phyloP scores from a whole-genome alignment of 2,888 invertebrate species.

The Taenaris catops region DNA sequence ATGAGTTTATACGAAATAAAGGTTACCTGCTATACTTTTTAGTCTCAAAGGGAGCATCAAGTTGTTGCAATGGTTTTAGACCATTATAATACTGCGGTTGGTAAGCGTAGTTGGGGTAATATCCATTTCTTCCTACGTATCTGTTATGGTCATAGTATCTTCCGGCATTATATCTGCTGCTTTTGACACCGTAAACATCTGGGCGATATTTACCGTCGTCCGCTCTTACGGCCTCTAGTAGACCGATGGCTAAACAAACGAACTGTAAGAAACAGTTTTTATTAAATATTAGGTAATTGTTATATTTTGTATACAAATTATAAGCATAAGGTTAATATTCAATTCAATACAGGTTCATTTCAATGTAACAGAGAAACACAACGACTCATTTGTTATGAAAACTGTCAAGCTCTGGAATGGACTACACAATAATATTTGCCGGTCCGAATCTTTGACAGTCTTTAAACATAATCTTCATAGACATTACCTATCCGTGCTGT shows the following conservation, averaged over 20 bases:
- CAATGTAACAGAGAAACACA: no score
- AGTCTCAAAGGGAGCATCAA: conserved; percentile 43
- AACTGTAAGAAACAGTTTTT: conserved; percentile 18
- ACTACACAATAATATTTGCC: no score
- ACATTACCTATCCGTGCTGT: no score
- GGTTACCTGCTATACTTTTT: conserved; percentile 35
- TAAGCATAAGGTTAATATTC: no score
- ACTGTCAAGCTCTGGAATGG: no score
- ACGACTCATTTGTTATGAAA: no score
- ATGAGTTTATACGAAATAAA: no score
- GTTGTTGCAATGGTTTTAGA: conserved; percentile 36
- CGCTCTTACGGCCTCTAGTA: conserved; percentile 29
- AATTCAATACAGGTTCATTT: no score
- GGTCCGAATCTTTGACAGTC: no score
- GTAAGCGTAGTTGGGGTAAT: conserved; percentile 39
- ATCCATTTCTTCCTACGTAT: conserved; percentile 32
- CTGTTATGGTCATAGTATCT: conserved; percentile 35
- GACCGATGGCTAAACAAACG: conserved; percentile 17
- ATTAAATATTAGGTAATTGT: not conserved
- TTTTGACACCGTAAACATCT: conserved; percentile 45
- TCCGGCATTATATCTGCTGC: conserved; percentile 44
- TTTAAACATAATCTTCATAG: no score
- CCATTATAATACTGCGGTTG: conserved; percentile 43
- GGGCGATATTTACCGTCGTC: conserved; percentile 70
- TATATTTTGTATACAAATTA: no score